A percentile compares a stretch with the other conserved stretches of the same genome.
phyloP scores from a whole-genome alignment of 1,140 invertebrate genomes.

The Dreissena polymorpha region DNA sequence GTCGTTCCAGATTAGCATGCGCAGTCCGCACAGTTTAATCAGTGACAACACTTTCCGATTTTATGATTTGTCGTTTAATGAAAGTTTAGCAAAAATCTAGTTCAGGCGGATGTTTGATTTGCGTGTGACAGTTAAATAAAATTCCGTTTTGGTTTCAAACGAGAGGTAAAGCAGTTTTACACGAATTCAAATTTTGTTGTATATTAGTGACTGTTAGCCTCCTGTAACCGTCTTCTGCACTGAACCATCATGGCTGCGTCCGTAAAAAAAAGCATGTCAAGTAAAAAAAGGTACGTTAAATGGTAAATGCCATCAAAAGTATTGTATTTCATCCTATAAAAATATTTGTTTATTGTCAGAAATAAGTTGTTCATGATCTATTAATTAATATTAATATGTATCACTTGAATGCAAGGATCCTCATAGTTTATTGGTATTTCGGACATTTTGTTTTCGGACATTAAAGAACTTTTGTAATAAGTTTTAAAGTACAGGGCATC shows the following conservation, averaged over 20 bases:
- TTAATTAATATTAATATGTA: background rate
- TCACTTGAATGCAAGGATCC: background rate
- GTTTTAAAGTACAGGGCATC: background rate
- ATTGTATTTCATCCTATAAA: background rate
- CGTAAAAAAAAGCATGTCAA: conserved; percentile 60
- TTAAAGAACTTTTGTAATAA: background rate
- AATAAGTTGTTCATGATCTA: background rate
- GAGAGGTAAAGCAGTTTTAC: too few relatives aligned
- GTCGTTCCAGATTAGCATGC: too few relatives aligned
- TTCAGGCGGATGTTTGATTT: too few relatives aligned
- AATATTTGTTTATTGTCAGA: background rate
- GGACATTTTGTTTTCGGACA: background rate
- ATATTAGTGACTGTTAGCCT: too few relatives aligned
- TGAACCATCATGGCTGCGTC: conserved; percentile 53
- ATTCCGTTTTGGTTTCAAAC: too few relatives aligned
- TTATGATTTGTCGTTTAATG: too few relatives aligned
- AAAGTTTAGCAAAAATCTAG: too few relatives aligned
- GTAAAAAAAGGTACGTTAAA: conserved; percentile 52
- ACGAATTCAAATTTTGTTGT: too few relatives aligned
- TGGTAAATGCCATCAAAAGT: background rate
- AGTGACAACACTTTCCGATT: too few relatives aligned
- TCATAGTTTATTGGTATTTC: background rate
- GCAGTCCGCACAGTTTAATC: too few relatives aligned
- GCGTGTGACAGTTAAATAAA: too few relatives aligned
- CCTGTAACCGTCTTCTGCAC: too few relatives aligned